phyloP scores from a whole-genome alignment of 1,140 invertebrate genomes.

The Vanessa tameamea region DNA sequence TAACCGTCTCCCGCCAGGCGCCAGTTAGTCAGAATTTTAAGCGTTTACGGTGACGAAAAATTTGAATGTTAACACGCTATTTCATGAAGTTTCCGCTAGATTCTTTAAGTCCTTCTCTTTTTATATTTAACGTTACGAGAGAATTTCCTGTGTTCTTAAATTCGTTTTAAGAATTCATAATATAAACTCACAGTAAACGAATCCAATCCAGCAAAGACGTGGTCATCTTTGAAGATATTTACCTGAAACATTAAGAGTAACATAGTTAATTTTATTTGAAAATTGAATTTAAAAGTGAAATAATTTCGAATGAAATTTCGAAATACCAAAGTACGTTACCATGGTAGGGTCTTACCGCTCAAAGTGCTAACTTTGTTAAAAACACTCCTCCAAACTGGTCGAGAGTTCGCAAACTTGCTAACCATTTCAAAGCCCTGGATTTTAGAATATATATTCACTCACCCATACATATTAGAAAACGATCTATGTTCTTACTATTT shows the following conservation, averaged over 20 bases:
- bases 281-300: too few species aligned
- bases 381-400: neutral
- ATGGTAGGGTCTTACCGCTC: neutral
- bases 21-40: too few species aligned
- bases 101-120: too few species aligned
- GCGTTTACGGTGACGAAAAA: too few species aligned
- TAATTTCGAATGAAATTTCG: neutral
- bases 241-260: neutral
- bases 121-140: too few species aligned
- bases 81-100: too few species aligned
- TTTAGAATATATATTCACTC: neutral
- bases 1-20: too few species aligned
- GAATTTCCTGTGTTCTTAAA: too few species aligned
- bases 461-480: neutral
- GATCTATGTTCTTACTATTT: neutral
- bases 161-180: neutral
- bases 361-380: constrained; percentile 1
- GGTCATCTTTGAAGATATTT: neutral
- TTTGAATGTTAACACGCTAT: too few species aligned
- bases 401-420: neutral
- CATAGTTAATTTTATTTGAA: neutral
- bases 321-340: neutral
- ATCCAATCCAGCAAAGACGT: neutral
- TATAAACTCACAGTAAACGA: constrained; percentile 1
- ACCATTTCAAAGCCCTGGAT: neutral